Conservation (phyloP, 2,797 vertebrate species). For the Microctenopoma steveboyesi region DNA sequence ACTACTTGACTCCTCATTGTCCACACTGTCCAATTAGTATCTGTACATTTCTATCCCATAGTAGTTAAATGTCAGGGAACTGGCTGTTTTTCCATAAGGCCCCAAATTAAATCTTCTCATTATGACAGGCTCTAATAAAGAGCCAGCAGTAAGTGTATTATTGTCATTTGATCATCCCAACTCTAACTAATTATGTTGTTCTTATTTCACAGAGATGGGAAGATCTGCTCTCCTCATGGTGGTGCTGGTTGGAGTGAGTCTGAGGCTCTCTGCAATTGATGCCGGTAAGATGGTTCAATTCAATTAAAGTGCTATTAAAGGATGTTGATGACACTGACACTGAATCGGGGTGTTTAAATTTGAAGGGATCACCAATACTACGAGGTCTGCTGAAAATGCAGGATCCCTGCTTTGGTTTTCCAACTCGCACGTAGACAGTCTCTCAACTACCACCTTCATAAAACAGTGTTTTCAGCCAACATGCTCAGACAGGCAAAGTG, state of each 20-base stretch:
- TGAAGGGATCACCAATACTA: neutral
- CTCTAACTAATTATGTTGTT: conserved; percentile 19
- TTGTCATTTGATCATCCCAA: neutral
- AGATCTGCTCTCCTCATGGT: conserved; percentile 60
- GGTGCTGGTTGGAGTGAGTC: conserved; percentile 60
- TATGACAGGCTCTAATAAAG: conserved; percentile 9
- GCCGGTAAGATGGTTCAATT: conserved; percentile 66
- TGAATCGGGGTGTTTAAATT: neutral
- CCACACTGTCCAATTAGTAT: conserved; percentile 26
- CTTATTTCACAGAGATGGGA: conserved; percentile 78
- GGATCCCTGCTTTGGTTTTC: conserved; percentile 1
- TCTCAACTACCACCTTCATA: neutral
- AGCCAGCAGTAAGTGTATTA: neutral
- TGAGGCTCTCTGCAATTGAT: conserved; percentile 55
- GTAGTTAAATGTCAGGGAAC: conserved; percentile 5
- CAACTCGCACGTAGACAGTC: neutral
- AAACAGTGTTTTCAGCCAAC: conserved; percentile 35
- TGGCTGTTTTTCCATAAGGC: conserved; percentile 1
- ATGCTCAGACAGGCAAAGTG: conserved; percentile 31
- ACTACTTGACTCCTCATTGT: conserved; percentile 28
- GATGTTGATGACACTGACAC: neutral
- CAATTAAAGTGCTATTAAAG: neutral
- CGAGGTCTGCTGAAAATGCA: neutral
- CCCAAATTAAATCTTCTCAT: conserved; percentile 18
- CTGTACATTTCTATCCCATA: conserved; percentile 14